Base-by-base conservation (phyloP, 1,140 invertebrate species). In the Drosophila rhopaloa region DNA sequence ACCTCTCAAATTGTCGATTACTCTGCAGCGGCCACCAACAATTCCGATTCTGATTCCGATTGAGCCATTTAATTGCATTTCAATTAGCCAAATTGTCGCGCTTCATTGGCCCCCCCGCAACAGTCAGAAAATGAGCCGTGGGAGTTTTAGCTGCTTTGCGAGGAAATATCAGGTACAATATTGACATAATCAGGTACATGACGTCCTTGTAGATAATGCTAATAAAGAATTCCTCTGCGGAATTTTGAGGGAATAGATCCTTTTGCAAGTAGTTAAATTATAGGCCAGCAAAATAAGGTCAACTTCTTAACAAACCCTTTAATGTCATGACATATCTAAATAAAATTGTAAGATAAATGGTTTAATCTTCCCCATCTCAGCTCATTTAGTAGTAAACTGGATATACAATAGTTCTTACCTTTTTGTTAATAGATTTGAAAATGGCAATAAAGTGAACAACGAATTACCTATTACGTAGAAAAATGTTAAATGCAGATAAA, bases 21-120 rank as follows among this genome's bases (percentile, higher is more conserved):
- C 40, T 13, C 29, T 27, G 24, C 10, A 32, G 48, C 27, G 19
- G 41, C 16, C 65, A 48, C 43, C 37, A 46, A 16, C 32, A 50
- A 44, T 76, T 61, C n/a, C 38, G 48, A 76, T 41, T 57, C 48
- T 54, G 13, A 56, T 29, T 59, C 13, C 50, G 71, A 81, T 76
- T 61, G 67, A 68, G 59, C 67, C 47, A 71, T 73, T 79, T 90
- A 84, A 90, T 89, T 89, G 84, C 68, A 79, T 68, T 76, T 82
- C 79, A 88, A 88, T 88, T 88, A 88, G 56, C 47, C 47, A 68
- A 70, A 79, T 78, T 84, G 58, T 81, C 43, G 40, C 81, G 84
- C 84, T 85, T 78, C 85, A 81, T 79, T 90, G 85, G 37, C 6
- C 32, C 24, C 24, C 24, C 24, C 24, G 24, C 24, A 24, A 24